Base-by-base conservation (phyloP, 1,140 invertebrate species). In the Colletes gigas region DNA sequence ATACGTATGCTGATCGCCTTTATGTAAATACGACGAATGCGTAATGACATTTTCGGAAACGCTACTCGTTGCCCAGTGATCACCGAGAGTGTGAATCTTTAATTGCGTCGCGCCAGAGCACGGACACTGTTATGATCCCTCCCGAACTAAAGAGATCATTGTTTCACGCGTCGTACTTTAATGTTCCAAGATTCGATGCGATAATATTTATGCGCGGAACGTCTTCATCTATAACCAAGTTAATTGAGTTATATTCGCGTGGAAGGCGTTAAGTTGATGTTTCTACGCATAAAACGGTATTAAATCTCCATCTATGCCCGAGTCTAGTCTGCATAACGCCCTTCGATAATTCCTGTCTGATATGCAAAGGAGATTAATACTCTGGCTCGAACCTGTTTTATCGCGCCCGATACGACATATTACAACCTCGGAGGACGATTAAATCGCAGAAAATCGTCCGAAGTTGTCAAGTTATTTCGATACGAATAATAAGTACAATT, bases 1-100 rank as follows among this genome's bases (percentile, higher is more conserved):
- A 81, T 76, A 73, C 76, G 84, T 82, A 87, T 88, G 80, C 84
- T 90, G 88, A 90, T 88, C 82, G 78, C 79, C 83, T 86, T 88
- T 89, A 90, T 89, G 88, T 89, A 90, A 90, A 91, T 89, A 89
- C 83, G 71, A 82, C 81, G 82, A 88, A 88, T 88, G 52, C 82
- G 73, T 88, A 88, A 91, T 89, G 44, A 21, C 15, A 54, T 84
- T 88, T 83, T 75, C 30, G 68, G 71, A 75, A 79, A 73, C 59
- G 62, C 8, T 14, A 65, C n/a, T 7, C 19, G 7, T 47, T 54
- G 10, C 6, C 54, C 19, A 17, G 12, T 17, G 57, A 62, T 63
- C 57, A 10, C n/a, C 7, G 12, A 15, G 2, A 62, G 12, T 21
- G 57, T 4, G 17, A 52, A 69, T 78, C 47, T 54, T 78, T 39